Evolutionary conservation across 2,113 vertebrate species (phyloP).

Genomic region (Phylloscopus trochilus): DNA sequence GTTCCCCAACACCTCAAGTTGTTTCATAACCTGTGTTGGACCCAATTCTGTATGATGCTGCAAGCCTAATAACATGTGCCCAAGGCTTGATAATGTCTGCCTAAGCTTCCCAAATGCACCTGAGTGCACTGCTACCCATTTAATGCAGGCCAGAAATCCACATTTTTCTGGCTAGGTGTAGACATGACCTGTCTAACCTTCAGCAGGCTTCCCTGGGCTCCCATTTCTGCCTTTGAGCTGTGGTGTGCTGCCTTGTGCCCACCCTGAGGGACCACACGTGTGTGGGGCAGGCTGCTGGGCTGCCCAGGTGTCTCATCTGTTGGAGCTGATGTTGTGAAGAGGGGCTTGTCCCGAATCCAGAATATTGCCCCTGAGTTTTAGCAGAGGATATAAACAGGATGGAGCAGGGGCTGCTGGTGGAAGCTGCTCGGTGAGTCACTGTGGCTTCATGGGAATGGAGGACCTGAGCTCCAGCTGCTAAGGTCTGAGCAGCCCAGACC

Average conservation of each 20-base stretch:
- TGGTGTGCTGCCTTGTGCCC: accelerated
- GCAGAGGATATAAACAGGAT: background rate
- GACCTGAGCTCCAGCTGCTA: accelerated
- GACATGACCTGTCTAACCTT: background rate
- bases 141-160: background rate
- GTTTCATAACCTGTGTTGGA: background rate
- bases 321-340: background rate
- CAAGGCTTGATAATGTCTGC: accelerated
- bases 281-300: background rate
- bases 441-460: accelerated
- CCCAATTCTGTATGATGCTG: accelerated
- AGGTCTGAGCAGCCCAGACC: background rate
- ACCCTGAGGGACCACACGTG: accelerated
- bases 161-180: background rate
- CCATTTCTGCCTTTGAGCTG: background rate
- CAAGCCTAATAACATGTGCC: background rate
- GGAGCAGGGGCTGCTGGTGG: background rate
- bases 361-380: background rate
- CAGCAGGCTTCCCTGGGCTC: background rate
- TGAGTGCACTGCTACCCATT: background rate
- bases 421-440: background rate
- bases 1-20: background rate
- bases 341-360: background rate
- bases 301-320: background rate
- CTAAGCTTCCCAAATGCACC: background rate